Evolutionary conservation across 2,888 invertebrate genomes (phyloP), one percentile per base, ranked within the genome.

Genomic region (Epistrophella euchroma): DNA sequence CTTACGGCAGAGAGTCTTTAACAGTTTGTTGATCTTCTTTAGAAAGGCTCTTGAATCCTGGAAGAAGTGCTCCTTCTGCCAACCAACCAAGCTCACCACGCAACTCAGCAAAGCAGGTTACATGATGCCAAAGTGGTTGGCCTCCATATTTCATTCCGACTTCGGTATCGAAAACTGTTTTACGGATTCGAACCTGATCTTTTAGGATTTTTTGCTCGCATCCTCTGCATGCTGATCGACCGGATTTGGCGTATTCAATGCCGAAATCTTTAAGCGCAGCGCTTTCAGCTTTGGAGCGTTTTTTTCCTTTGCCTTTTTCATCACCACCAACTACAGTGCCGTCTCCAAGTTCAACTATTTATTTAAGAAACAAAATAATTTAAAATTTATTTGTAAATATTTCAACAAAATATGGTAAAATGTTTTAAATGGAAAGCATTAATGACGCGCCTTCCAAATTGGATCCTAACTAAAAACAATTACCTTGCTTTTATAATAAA

Each of bases 41-140:
- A 10, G 93, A 94, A 4, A 99, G 93, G 0, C 91, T 90, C 15
- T 94, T 93, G 90, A 95, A 97, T 0, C 98, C 98, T n/a, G 96
- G 96, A 28, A 99, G 92, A 89, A 93, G 93, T 80, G 95, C 95
- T 0, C 96, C 97, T 13, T 94, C 93, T 45, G 94, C 96, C 90
- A 94, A 95, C 92, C 95, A 99, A 17, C 95, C 94, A 3, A 98
- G 92, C 10, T 96, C 95, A 22, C 94, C 93, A 47, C 98, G 94
- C 1, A 92, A 89, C 90, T 97, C 95, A 0, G 95, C 95, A 93
- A 99, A 99, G 91, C 99, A 99, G 81, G 96, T 96, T 3, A 98
- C 92, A 92, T 99, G 99, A 92, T 98, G 96, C 98, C 98, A 99
- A 70, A 95, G 93, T 77, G 97, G 95, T 89, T 96, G 94, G 0